phyloP scores from a whole-genome alignment of 1,140 invertebrate genomes.

The Drosophila cardini region DNA sequence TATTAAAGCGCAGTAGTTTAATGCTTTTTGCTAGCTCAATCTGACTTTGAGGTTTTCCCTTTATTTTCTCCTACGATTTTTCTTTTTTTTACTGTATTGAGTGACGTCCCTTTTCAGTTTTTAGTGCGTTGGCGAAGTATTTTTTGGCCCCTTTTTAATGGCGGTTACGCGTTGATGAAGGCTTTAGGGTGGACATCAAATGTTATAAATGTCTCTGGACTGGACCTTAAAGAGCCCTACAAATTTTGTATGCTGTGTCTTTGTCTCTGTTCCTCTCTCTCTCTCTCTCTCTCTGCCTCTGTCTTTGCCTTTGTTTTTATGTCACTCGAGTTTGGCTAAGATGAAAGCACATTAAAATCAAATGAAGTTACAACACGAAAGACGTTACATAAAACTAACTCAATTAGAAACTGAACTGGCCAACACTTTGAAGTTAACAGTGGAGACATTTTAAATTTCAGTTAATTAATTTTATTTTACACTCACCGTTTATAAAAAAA shows the following conservation, averaged over 20 bases:
- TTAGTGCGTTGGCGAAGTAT: conserved; percentile 11
- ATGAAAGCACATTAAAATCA: conserved; percentile 25
- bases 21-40: conserved; percentile 45
- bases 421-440: not conserved
- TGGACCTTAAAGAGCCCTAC: conserved; percentile 32
- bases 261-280: no score
- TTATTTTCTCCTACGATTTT: not conserved
- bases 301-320: conserved; percentile 19
- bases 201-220: conserved; percentile 54
- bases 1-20: conserved; percentile 60
- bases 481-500: conserved; percentile 35
- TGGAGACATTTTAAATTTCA: no score
- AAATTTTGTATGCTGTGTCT: conserved; percentile 19
- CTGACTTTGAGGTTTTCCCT: conserved; percentile 30
- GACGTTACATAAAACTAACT: conserved; percentile 5
- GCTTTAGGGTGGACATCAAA: conserved; percentile 70
- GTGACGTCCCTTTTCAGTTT: conserved; percentile 41
- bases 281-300: no score
- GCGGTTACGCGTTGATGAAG: conserved; percentile 52
- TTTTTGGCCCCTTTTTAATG: conserved; percentile 49
- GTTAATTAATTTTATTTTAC: conserved; percentile 6
- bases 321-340: conserved; percentile 40
- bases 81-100: conserved; percentile 5
- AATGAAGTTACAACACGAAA: not conserved
- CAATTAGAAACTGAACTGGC: conserved; percentile 10